phyloP scores from a whole-genome alignment of 1,140 invertebrate genomes.

The Melitaea cinxia region DNA sequence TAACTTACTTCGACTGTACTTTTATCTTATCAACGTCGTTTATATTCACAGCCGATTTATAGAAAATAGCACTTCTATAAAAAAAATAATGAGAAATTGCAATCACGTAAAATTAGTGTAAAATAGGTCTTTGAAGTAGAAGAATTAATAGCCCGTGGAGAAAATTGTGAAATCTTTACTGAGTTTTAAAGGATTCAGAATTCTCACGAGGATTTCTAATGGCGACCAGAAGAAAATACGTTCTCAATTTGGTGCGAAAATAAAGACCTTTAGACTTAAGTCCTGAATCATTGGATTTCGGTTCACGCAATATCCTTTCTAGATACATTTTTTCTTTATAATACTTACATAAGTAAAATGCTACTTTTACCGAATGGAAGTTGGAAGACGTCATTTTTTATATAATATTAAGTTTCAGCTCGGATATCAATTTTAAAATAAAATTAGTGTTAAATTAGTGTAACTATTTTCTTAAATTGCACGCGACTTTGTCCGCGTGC shows the following conservation, averaged over 20 bases:
- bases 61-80: background rate
- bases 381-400: no score
- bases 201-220: slow-evolving; percentile 9
- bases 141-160: background rate
- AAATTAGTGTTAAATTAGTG: no score
- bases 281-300: background rate
- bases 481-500: no score
- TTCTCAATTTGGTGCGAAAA: background rate
- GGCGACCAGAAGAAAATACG: slow-evolving; percentile 2
- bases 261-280: slow-evolving; percentile 7
- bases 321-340: background rate
- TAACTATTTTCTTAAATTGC: no score
- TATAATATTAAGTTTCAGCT: no score
- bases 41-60: no score
- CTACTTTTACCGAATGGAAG: no score
- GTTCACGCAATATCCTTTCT: background rate
- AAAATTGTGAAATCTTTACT: slow-evolving; percentile 9
- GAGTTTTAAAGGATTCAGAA: slow-evolving; percentile 10
- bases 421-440: no score
- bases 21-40: no score
- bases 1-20: no score
- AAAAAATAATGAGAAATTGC: background rate
- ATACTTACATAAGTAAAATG: background rate
- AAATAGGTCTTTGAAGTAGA: background rate
- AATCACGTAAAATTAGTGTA: background rate